Base-by-base conservation (phyloP, 2,113 vertebrate species). In the Sphyrna mokarran region DNA sequence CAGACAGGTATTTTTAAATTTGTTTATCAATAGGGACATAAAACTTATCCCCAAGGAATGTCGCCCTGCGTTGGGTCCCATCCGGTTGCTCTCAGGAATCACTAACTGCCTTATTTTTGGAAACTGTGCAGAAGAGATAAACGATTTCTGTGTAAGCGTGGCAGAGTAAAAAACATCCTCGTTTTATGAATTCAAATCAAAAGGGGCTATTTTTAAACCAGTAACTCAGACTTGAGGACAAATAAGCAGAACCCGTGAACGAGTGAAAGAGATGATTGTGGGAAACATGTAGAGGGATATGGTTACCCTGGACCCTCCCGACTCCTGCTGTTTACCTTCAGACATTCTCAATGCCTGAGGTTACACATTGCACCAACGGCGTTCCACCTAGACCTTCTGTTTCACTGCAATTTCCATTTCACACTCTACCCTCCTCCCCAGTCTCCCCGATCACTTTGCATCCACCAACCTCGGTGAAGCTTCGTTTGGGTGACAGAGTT, bases 161-260 rank as follows among this genome's bases (percentile, higher is more conserved):
- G 29, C 29, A 5, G 66, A n/a, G 18, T 10, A 37, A n/a, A 66
- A 37, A n/a, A 66, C 33, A 66, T 93, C 61, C 33, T 7, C 18
- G 33, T 66, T 93, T 66, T 20, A 61, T 93, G 58, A 93, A 37
- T 93, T 93, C 89, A 93, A 66, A 68, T 66, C 89, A 37, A 66
- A 66, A 14, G 33, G 61, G 29, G 61, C 63, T 93, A 93, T 93
- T 93, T 93, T 93, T 93, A 93, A 93, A 66, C 89, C 61, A 66
- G 61, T 18, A 93, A 93, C 61, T 66, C 5, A n/a, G 63, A 93
- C 61, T 33, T 33, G 89, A 13, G 89, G 33, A 93, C 66, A 93
- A 66, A 93, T 93, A 93, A 93, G 61, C 89, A 93, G 89, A 66
- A 93, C 61, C 37, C 33, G 68, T 93, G 89, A 66, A 93, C 37